Base-by-base conservation (phyloP, 2,797 vertebrate species). In the Gallinago solitaria region DNA sequence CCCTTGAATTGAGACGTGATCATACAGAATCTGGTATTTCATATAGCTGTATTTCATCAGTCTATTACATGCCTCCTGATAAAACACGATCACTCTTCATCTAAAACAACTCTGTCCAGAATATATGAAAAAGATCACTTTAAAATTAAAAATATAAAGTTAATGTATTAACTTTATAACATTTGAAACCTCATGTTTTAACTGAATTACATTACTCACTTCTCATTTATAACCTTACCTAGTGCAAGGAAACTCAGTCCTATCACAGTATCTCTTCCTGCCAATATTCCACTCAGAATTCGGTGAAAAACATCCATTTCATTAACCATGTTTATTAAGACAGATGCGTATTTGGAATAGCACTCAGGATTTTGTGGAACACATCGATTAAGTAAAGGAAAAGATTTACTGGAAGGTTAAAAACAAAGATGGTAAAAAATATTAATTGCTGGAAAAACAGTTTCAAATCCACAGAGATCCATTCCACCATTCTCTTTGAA, bases 321-420 rank as follows among this genome's bases (percentile, higher is more conserved):
- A 59, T 98, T 98, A 61, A 97, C 95, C 87, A 91, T 95, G 27
- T 76, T 91, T 90, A 98, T 96, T 84, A 98, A 77, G 53, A 97
- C 87, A n/a, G 98, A 95, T 3, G 97, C 95, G 69, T 98, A 98
- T 23, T 93, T 89, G 73, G 98, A 98, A 87, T 98, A 98, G 83
- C 98, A 98, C 85, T 98, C 97, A 8, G 97, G 90, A 30, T 94
- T 98, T 95, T 96, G 98, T 79, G 98, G 98, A 86, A 98, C 69
- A 63, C 98, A 98, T 56, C 98, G 97, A 95, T 98, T 98, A 92
- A 98, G 96, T 75, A 98, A 95, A 3, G 98, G 98, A 39, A 98
- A 98, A 51, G 98, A 96, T 80, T 98, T 97, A 95, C 98, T 98
- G 86, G 54, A 97, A 95, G 10, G 35, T 95, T 95, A 88, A 94